Percentiles rank a stretch among this genome's conserved stretches.
phyloP scores from a whole-genome alignment of 2,797 vertebrate species.

The Tragelaphus oryx region DNA sequence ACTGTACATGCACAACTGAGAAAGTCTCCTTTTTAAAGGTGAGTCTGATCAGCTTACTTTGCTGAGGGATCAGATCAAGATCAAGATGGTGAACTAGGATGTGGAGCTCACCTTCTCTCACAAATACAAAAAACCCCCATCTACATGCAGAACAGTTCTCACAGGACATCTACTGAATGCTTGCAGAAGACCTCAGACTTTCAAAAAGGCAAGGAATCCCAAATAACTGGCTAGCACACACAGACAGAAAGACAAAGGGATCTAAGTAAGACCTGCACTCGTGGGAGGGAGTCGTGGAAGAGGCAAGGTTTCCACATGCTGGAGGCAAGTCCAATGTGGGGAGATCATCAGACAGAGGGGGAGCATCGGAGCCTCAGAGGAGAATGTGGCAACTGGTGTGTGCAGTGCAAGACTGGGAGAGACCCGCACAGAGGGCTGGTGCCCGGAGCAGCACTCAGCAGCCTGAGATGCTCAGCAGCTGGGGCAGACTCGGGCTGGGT shows the following conservation, averaged over 20 bases:
- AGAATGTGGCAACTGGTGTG: accelerated
- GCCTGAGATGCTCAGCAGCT: neutral
- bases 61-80: neutral
- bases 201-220: neutral
- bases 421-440: neutral
- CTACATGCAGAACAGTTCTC: neutral
- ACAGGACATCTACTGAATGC: neutral
- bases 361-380: neutral
- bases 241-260: neutral
- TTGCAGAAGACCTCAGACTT: neutral
- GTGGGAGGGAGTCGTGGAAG: neutral
- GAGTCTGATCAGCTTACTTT: neutral
- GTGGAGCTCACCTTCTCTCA: neutral
- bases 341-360: neutral
- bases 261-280: accelerated
- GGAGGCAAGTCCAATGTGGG: neutral
- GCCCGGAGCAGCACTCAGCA: neutral
- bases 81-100: neutral
- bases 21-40: neutral
- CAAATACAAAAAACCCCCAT: neutral
- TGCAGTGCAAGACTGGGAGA: neutral
- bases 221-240: neutral
- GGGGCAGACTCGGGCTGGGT: neutral
- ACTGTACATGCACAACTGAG: neutral
- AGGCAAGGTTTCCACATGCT: neutral